phyloP scores from a whole-genome alignment of 2,888 invertebrate species.

The Lycia hirtaria region DNA sequence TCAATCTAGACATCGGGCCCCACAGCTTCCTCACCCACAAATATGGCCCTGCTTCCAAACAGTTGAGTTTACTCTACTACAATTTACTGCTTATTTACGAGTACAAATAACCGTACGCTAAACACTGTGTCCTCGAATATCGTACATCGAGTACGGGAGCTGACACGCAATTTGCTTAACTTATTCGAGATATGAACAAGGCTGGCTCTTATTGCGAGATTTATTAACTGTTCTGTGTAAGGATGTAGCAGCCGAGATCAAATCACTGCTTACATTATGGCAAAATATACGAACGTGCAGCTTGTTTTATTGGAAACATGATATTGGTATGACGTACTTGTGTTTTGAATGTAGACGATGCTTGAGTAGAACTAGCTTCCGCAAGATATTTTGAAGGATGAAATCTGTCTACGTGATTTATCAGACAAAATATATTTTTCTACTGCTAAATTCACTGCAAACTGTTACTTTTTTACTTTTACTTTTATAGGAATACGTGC shows the following conservation, averaged over 20 bases:
- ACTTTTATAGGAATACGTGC: too few relatives aligned
- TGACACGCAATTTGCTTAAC: conserved; percentile 39
- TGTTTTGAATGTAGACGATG: neutral
- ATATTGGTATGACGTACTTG: neutral
- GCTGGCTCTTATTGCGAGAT: conserved; percentile 36
- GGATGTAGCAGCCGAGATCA: conserved; percentile 13
- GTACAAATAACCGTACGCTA: neutral
- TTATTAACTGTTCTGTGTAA: conserved; percentile 33
- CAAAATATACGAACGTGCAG: neutral
- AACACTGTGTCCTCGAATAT: conserved; percentile 1
- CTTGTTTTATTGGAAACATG: conserved; percentile 4
- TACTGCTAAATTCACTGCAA: too few relatives aligned
- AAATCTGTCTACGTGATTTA: too few relatives aligned
- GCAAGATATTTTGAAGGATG: too few relatives aligned
- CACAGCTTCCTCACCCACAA: too few relatives aligned
- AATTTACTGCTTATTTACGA: too few relatives aligned
- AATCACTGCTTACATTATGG: conserved; percentile 18
- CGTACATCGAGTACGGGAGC: conserved; percentile 23
- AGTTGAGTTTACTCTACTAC: too few relatives aligned
- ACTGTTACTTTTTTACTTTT: too few relatives aligned
- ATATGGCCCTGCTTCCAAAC: too few relatives aligned
- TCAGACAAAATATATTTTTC: too few relatives aligned
- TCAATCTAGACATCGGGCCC: too few relatives aligned
- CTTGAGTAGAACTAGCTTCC: too few relatives aligned
- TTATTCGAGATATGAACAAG: conserved; percentile 38